Base-by-base conservation (phyloP, 2,888 invertebrate species). In the Nasonovia ribisnigri region DNA sequence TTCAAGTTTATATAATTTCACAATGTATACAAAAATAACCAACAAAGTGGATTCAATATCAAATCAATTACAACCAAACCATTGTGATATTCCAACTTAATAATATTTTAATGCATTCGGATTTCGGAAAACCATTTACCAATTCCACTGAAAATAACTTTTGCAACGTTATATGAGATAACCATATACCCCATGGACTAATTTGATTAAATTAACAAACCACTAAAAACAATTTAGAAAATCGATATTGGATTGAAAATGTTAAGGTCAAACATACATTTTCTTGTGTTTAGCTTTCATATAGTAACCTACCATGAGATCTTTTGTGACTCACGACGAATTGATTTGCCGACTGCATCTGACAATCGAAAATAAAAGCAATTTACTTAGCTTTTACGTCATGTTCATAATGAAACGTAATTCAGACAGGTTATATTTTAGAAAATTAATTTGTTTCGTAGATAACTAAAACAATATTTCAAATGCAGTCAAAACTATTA, bases 361-460 rank as follows among this genome's bases (percentile, higher is more conserved):
- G 92, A 88, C 92, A 88, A 92, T 92, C 92, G 92, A 88, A 88
- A 77, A 92, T 88, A 88, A 92, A 92, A 92, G 92, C 92, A 92
- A 92, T 92, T 92, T 54, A 88, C 77, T 92, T 77, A 51, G 67
- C 29, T 77, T 88, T n/a, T 92, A 92, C 77, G 43, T 77, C 92
- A 51, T 46, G 88, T 29, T 42, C 77, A 51, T 92, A 88, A 77
- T 92, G 77, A 88, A 77, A 88, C 54, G 77, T 88, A 88, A 77
- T 88, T 77, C 67, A 16, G 77, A 88, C 86, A 46, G 91, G 57
- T 86, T 86, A 57, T n/a, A 48, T 92, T 67, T 87, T 20, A 67
- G 36, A 87, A 87, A 92, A 92, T 60, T 92, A 92, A 87, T 67
- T 87, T 48, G 87, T 87, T 87, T 87, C 13, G n/a, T 91, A 84